phyloP scores from a whole-genome alignment of 2,797 vertebrate species.

The Glossophaga mutica region DNA sequence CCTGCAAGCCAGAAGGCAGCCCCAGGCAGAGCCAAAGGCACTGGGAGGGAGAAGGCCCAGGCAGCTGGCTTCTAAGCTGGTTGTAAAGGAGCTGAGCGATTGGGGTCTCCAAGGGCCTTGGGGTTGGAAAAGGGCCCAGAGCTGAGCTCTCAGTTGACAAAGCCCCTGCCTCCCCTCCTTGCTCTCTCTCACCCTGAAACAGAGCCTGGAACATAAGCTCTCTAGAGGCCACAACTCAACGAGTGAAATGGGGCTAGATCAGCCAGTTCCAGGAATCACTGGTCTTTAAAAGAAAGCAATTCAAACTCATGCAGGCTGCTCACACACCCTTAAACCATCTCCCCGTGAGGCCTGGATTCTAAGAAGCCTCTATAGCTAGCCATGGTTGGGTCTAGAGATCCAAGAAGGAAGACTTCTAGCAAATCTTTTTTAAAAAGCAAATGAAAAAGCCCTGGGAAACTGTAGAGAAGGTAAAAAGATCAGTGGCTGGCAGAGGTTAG shows the following conservation, averaged over 20 bases:
- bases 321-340: background rate
- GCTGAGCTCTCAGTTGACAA: background rate
- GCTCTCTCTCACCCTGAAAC: background rate
- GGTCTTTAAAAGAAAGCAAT: background rate
- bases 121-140: background rate
- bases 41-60: background rate
- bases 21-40: slow-evolving; percentile 67
- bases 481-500: background rate
- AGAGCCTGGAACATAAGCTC: background rate
- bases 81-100: slow-evolving; percentile 10
- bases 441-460: background rate
- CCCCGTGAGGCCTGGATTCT: fast-evolving
- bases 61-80: slow-evolving; percentile 48
- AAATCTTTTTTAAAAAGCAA: background rate
- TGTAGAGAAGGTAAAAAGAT: background rate
- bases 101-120: background rate
- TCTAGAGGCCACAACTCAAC: background rate
- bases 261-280: background rate
- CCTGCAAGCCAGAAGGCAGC: slow-evolving; percentile 71
- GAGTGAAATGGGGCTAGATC: background rate
- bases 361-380: background rate
- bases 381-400: background rate
- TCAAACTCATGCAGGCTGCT: background rate
- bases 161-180: background rate
- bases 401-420: background rate